phyloP scores from a whole-genome alignment of 2,113 vertebrate species.

The Channa argus region DNA sequence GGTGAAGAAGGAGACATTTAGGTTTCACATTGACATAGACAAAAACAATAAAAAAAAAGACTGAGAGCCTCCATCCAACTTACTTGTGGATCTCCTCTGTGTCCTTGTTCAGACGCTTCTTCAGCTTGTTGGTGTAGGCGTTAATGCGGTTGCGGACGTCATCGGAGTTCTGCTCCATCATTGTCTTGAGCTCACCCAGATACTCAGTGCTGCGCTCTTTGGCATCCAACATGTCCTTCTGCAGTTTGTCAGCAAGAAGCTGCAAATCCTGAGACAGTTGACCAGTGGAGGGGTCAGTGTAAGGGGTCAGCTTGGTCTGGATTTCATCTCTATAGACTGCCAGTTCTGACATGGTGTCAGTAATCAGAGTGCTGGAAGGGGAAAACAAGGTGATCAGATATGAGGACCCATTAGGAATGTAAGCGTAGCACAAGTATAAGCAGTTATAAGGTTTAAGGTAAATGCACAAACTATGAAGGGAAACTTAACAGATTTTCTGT shows the following conservation, averaged over 20 bases:
- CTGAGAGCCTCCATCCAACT: slow-evolving; percentile 21
- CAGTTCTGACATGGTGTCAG: slow-evolving; percentile 83
- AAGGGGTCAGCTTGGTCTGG: slow-evolving; percentile 77
- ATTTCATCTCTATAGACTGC: slow-evolving; percentile 71
- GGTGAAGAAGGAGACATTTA: slow-evolving; percentile 15
- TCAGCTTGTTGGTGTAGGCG: slow-evolving; percentile 83
- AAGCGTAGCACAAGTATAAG: no score
- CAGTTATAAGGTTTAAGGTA: neutral
- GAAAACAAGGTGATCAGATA: neutral
- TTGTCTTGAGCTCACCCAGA: slow-evolving; percentile 78
- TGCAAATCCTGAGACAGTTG: slow-evolving; percentile 79
- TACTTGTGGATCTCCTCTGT: slow-evolving; percentile 80
- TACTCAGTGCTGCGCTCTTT: slow-evolving; percentile 81
- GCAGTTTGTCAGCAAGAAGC: slow-evolving; percentile 78
- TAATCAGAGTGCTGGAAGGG: slow-evolving; percentile 83
- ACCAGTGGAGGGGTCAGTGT: slow-evolving; percentile 55
- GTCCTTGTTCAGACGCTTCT: slow-evolving; percentile 86
- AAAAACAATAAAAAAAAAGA: neutral
- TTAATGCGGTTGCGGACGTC: slow-evolving; percentile 73
- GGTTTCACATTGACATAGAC: neutral
- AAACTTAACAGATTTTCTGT: neutral
- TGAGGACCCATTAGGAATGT: neutral
- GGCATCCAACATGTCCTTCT: slow-evolving; percentile 84
- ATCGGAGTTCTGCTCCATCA: slow-evolving; percentile 81
- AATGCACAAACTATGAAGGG: neutral